These are phyloP conservation scores for Drosophila acutilabella DNA, from an alignment of 2,888 invertebrate genomes.

Conservation along the genomic window DNA sequence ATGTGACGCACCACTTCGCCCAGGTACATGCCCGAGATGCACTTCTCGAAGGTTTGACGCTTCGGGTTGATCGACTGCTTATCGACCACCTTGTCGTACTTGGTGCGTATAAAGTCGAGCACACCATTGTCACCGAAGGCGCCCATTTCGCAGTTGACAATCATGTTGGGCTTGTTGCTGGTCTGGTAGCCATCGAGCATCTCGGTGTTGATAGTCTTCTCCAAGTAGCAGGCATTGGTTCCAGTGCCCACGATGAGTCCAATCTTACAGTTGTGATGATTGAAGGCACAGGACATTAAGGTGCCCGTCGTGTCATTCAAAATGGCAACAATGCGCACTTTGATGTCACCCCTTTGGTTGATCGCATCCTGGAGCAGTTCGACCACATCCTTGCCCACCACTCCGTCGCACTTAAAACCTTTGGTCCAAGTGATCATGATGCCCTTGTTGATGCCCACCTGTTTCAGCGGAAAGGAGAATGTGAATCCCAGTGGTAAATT, in stretches of 20 bases:
- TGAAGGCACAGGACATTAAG: conserved; percentile 95
- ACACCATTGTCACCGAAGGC: conserved; percentile 96
- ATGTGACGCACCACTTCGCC: conserved; percentile 95
- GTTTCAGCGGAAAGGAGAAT: conserved; percentile 96
- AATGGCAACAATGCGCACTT: conserved; percentile 93
- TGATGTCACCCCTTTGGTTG: conserved; percentile 90
- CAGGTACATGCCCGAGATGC: conserved; percentile 96
- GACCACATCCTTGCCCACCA: conserved; percentile 95
- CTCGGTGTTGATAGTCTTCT: conserved; percentile 91
- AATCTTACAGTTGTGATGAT: conserved; percentile 90
- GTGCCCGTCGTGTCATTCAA: conserved; percentile 97
- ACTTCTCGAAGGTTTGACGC: conserved; percentile 94
- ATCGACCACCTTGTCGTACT: conserved; percentile 93
- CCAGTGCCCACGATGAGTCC: conserved; percentile 93
- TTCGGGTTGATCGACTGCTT: conserved; percentile 91
- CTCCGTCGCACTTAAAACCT: conserved; percentile 95
- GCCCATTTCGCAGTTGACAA: conserved; percentile 98
- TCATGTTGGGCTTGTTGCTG: conserved; percentile 85
- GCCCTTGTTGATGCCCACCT: conserved; percentile 93
- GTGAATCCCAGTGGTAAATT: conserved; percentile 96
- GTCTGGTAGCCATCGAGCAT: conserved; percentile 87
- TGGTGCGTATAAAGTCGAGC: conserved; percentile 93
- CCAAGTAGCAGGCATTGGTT: conserved; percentile 96
- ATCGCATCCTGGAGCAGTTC: conserved; percentile 93
- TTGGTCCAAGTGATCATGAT: conserved; percentile 96